Conservation (phyloP, 2,113 vertebrate genomes). For the Hemicordylus capensis region DNA sequence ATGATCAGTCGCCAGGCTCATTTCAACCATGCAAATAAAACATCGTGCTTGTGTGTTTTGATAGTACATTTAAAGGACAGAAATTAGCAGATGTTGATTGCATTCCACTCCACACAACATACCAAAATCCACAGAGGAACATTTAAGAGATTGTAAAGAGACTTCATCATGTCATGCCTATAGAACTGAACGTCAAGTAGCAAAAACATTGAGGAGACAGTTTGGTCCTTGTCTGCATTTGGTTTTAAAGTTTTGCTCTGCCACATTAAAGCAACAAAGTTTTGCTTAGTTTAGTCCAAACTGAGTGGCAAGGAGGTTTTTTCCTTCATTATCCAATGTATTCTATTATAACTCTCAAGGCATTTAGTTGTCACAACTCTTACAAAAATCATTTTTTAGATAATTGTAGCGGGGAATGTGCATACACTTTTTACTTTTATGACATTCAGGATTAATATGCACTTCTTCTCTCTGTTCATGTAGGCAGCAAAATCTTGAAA, state of each 20-base stretch:
- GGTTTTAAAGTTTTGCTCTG: conserved; percentile 20
- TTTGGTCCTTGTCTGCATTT: conserved; percentile 45
- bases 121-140: conserved; percentile 72
- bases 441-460: conserved; percentile 25
- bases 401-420: not conserved
- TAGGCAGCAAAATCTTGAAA: not conserved
- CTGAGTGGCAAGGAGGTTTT: conserved; percentile 18
- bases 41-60: conserved; percentile 82
- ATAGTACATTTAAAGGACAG: conserved; percentile 79
- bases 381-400: conserved; percentile 44
- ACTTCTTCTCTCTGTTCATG: conserved; percentile 24
- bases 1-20: conserved; percentile 86
- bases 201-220: conserved; percentile 60
- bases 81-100: conserved; percentile 87
- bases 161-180: conserved; percentile 25
- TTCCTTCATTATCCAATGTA: conserved; percentile 62
- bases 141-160: conserved; percentile 41
- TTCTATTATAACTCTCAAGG: conserved; percentile 70
- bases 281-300: conserved; percentile 32
- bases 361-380: conserved; percentile 2
- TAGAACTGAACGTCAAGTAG: conserved; percentile 44
- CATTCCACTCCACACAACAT: conserved; percentile 69
- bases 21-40: conserved; percentile 87
- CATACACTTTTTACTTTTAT: conserved; percentile 1
- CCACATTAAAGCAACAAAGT: conserved; percentile 43